These are phyloP conservation scores for Passer montanus DNA, from an alignment of 2,113 vertebrate species.

Conservation along the genomic window DNA sequence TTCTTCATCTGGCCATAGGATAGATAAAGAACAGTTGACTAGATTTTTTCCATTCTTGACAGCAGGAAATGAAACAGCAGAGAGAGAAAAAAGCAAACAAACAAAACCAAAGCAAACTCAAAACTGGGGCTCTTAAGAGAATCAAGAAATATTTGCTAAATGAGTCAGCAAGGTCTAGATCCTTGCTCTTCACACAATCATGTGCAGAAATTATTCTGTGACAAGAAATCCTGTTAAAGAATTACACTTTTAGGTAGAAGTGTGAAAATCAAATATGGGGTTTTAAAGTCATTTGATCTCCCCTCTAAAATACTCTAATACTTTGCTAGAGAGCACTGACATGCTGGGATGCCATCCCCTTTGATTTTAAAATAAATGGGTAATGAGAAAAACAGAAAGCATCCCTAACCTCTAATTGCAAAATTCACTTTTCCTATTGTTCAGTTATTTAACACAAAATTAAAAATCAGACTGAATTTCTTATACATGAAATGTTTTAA, in stretches of 20 bases:
- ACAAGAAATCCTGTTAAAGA: conserved; percentile 36
- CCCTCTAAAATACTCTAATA: background rate
- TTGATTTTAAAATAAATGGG: conserved; percentile 15
- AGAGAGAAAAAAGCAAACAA: background rate
- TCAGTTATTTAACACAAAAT: background rate
- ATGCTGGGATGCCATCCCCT: background rate
- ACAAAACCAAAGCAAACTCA: background rate
- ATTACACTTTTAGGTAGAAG: conserved; percentile 18
- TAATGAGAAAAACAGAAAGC: background rate
- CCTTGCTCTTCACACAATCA: background rate
- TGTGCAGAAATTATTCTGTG: background rate
- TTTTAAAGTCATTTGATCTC: background rate
- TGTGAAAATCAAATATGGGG: background rate
- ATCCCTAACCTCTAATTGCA: background rate
- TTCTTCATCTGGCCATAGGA: background rate
- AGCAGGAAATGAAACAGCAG: background rate
- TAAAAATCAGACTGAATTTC: conserved; percentile 11
- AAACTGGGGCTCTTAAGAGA: background rate
- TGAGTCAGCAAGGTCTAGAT: conserved; percentile 18
- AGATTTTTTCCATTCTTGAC: background rate
- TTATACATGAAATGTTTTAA: conserved; percentile 45
- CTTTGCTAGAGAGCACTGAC: background rate
- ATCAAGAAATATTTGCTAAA: background rate
- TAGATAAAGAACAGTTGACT: background rate
- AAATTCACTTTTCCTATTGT: conserved; percentile 20